Base-by-base conservation (phyloP, 2,113 vertebrate species). In the Calidris pugnax region DNA sequence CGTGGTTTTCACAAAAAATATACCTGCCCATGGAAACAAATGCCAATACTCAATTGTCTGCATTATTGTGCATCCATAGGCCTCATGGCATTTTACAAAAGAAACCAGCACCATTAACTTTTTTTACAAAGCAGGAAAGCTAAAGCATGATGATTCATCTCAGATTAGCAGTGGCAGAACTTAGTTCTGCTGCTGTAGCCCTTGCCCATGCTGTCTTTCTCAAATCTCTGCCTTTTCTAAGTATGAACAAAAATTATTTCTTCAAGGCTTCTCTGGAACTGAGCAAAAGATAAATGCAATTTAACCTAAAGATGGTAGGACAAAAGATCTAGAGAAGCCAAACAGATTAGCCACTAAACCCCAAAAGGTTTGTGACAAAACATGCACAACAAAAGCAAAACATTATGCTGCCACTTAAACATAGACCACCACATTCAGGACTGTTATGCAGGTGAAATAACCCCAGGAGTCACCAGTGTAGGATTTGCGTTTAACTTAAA, bases 1-100 rank as follows among this genome's bases (percentile, higher is more conserved):
- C 4, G 7, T 22, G 16, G 13, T 59, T 86, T 77, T 92, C 53
- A 26, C 33, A 66, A 84, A 85, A 79, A 69, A 53, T 41, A 75
- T 14, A 79, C 5, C 22, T 69, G 86, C n/a, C 62, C 43, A 43
- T n/a, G 39, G 19, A 90, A 95, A 96, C 62, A 89, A 94, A 92
- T 22, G 39, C 28, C 39, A 50, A 74, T 28, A 59, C 30, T 35
- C 9, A 60, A 39, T 33, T 56, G 32, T 51, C 68, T 78, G 41
- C 30, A 26, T 30, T 81, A 33, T 51, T 84, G 64, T 47, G 39
- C 35, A 73, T 80, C 28, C 55, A 64, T 37, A 92, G 62, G n/a
- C 26, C 33, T 76, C 32, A 18, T 5, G 26, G 47, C 39, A 72
- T 63, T 93, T 90, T 76, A 77, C 19, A 35, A 72, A 92, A 76